A percentile compares a stretch with the other conserved stretches of the same genome.
Conservation (phyloP, 2,797 vertebrate species). For the Nannoperca australis region DNA sequence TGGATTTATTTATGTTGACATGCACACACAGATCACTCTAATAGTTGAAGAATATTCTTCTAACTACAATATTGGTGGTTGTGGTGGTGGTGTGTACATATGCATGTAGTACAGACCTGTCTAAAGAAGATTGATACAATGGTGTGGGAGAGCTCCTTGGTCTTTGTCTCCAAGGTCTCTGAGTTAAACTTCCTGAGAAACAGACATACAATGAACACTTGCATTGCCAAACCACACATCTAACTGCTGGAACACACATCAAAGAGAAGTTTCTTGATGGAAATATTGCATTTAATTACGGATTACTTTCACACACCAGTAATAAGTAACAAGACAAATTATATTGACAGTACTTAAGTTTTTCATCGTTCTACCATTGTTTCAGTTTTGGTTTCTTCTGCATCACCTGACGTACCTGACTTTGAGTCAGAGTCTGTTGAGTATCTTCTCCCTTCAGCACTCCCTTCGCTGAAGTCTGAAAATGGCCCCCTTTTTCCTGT, state of each 20-base stretch:
- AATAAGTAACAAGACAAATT: background rate
- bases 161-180: slow-evolving; percentile 83
- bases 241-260: slow-evolving; percentile 10
- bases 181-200: slow-evolving; percentile 80
- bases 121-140: slow-evolving; percentile 75
- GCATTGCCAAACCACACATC: background rate
- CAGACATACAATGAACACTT: slow-evolving; percentile 11
- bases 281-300: slow-evolving; percentile 6
- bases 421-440: slow-evolving; percentile 86
- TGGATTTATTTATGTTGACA: slow-evolving; percentile 31
- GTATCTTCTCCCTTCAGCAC: slow-evolving; percentile 83
- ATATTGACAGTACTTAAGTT: background rate
- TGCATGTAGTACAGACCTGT: slow-evolving; percentile 70
- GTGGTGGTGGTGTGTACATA: slow-evolving; percentile 6
- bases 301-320: slow-evolving; percentile 7
- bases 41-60: background rate
- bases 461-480: slow-evolving; percentile 84
- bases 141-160: slow-evolving; percentile 78
- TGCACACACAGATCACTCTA: background rate
- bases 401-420: slow-evolving; percentile 75
- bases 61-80: background rate
- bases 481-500: slow-evolving; percentile 86
- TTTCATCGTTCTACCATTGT: slow-evolving; percentile 1
- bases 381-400: background rate
- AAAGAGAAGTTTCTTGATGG: background rate